Conservation (phyloP, 2,797 vertebrate species). For the Neomorphus geoffroyi region DNA sequence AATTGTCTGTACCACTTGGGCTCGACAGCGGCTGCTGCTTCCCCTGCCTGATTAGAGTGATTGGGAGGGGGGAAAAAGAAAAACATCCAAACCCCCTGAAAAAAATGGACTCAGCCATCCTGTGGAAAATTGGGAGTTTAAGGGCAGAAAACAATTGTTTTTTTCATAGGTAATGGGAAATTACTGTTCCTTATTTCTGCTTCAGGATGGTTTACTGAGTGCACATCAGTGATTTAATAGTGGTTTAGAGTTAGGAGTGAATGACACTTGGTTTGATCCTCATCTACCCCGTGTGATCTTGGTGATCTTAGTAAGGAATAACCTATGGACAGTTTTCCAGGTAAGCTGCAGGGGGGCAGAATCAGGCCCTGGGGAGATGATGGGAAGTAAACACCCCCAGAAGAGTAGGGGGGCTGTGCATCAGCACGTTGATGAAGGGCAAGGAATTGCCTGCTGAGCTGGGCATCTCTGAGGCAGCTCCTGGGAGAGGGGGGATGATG, state of each 20-base stretch:
- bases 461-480: neutral
- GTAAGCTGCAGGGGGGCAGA: neutral
- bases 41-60: neutral
- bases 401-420: neutral
- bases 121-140: neutral
- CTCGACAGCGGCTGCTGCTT: neutral
- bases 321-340: neutral
- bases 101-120: neutral
- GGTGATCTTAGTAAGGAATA: neutral
- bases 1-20: neutral
- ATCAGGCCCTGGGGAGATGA: neutral
- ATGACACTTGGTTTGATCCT: neutral
- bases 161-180: neutral
- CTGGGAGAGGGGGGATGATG: neutral
- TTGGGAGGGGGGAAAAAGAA: neutral
- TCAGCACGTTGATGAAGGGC: neutral
- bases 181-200: neutral
- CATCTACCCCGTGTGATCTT: neutral
- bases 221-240: neutral
- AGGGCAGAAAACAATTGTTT: neutral
- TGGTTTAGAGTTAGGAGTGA: neutral
- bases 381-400: neutral
- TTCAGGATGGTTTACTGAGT: neutral
- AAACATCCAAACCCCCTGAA: accelerated
- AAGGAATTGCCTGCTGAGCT: neutral